Evolutionary conservation across 2,888 invertebrate genomes (phyloP), one percentile per base, ranked within the genome.

Genomic region (Adineta ricciae): DNA sequence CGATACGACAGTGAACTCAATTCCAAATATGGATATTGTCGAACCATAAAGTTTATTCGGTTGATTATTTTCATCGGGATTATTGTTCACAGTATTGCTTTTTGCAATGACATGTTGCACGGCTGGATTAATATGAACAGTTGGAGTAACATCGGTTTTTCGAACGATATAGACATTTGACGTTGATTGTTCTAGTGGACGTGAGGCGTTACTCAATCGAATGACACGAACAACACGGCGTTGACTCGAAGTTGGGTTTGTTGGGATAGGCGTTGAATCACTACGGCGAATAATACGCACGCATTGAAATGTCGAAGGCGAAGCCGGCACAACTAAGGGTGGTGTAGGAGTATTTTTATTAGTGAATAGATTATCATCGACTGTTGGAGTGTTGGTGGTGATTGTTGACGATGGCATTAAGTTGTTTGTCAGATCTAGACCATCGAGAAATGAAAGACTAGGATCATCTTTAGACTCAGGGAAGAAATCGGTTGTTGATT

Each of bases 191-290:
- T 38, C 73, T 21, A 38, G 24, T 21, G 73, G 21, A 38, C 73
- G 73, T 41, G 36, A 1, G 1, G 41, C 24, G 38, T 73, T 41
- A 24, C 41, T 73, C 11, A 73, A 73, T 19, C 73, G 73, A 38
- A 73, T 73, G 14, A 73, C 73, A 24, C 73, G 73, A 24, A 73
- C 73, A 16, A 73, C 73, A 73, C 73, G 73, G 9, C 64, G 64
- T 64, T 64, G 64, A 64, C 16, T 64, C 16, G 64, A 27, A 64
- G 27, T 64, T 32, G n/a, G 14, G 32, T 64, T 64, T 64, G 64
- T 32, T 32, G 27, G 64, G 16, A 64, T 64, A 64, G 64, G 32
- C 24, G 73, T 27, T 38, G 73, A 38, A 41, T 73, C 41, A 41
- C 38, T 36, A 38, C 73, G 73, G 24, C 73, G 73, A 16, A 73